A percentile compares a stretch with the other conserved stretches of the same genome.
These are phyloP conservation scores for Antedon mediterranea DNA, from an alignment of 53 echinoderm and acorn worm genomes.

Conservation along the genomic window DNA sequence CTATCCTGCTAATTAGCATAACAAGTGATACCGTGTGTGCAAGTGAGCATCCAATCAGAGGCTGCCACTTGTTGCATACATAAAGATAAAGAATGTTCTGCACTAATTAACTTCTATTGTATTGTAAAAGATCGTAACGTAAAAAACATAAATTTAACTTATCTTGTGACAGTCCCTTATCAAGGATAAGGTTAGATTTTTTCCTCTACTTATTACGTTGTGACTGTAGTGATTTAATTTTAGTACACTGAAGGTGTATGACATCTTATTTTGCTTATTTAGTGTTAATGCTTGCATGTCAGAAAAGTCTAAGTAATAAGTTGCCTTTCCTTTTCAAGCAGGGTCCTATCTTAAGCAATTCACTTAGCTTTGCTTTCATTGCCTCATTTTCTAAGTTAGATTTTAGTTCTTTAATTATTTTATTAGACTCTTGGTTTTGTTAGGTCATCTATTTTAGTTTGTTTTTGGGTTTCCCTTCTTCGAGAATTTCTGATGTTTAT, in stretches of 20 bases:
- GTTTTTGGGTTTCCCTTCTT: not conserved
- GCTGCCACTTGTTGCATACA: too few relatives aligned
- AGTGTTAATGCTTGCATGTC: not conserved
- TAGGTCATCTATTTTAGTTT: not conserved
- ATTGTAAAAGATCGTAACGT: too few relatives aligned
- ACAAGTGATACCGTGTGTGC: too few relatives aligned
- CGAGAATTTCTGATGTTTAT: not conserved
- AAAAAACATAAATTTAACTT: too few relatives aligned
- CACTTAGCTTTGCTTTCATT: too few relatives aligned
- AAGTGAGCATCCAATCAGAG: too few relatives aligned
- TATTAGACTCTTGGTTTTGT: not conserved
- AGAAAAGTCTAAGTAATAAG: not conserved
- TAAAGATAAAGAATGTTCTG: too few relatives aligned
- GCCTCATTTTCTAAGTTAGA: too few relatives aligned
- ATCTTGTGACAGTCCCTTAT: not conserved
- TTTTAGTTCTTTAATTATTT: too few relatives aligned
- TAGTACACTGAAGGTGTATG: not conserved
- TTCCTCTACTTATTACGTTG: not conserved
- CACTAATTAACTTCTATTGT: too few relatives aligned
- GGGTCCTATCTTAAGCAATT: too few relatives aligned
- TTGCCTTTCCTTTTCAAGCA: not conserved
- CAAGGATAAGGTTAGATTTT: not conserved
- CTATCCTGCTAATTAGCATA: too few relatives aligned
- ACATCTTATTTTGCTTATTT: not conserved
- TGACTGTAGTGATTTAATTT: not conserved